These are phyloP conservation scores for Hydractinia echinata DNA, from an alignment of 30 jellyfish, hydroid and myxozoan species.

Conservation along the genomic window DNA sequence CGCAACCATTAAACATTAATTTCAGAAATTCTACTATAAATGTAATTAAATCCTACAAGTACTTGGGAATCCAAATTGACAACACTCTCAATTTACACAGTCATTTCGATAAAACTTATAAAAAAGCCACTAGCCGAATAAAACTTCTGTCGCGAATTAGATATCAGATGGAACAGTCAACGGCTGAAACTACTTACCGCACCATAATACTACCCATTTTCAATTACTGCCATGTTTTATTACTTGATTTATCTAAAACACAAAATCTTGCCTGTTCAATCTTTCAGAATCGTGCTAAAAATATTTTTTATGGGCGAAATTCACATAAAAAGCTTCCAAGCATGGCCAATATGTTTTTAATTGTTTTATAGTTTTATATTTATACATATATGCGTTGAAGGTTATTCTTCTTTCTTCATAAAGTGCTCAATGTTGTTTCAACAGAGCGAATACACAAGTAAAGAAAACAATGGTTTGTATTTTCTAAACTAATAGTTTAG, in stretches of 20 bases:
- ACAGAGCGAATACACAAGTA: no score
- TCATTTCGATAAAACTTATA: not conserved
- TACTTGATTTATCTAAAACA: not conserved
- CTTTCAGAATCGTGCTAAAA: slow-evolving; percentile 1
- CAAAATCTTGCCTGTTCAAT: not conserved
- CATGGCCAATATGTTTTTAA: not conserved
- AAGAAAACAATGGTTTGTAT: no score
- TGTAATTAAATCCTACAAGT: not conserved
- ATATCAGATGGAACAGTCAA: slow-evolving; percentile 5
- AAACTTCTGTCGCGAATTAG: not conserved
- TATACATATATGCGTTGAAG: no score
- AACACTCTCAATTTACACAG: slow-evolving; percentile 1
- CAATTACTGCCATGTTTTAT: slow-evolving; percentile 6
- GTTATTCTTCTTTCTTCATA: no score
- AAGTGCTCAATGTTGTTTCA: no score
- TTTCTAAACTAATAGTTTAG: no score
- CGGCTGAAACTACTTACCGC: slow-evolving; percentile 4
- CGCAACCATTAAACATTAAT: not conserved
- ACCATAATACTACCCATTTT: not conserved
- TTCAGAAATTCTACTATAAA: not conserved
- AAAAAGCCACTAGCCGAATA: slow-evolving; percentile 1
- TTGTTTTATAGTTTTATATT: no score
- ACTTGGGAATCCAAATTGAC: slow-evolving; percentile 6
- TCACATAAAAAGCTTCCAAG: slow-evolving; percentile 5
- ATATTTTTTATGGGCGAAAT: not conserved